Conservation (phyloP, 2,113 vertebrate genomes). For the Albula goreensis region DNA sequence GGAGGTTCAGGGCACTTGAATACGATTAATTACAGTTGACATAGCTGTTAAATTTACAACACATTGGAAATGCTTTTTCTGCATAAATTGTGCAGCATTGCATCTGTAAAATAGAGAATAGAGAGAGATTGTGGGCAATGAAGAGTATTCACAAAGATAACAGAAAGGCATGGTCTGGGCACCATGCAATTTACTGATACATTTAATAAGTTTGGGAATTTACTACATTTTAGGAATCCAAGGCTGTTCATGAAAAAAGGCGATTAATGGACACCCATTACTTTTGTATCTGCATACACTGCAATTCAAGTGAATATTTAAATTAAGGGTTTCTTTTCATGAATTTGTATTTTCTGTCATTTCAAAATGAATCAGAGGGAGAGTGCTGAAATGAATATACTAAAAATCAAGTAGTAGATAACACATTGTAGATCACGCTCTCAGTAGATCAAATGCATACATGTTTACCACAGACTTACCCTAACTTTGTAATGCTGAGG, state of each 20-base stretch:
- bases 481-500: constrained; percentile 21
- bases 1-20: neutral
- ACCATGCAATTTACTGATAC: neutral
- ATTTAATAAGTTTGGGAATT: neutral
- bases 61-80: neutral
- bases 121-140: too few relatives aligned
- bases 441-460: neutral
- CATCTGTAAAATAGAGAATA: neutral
- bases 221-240: too few relatives aligned
- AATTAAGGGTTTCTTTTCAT: too few relatives aligned
- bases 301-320: too few relatives aligned
- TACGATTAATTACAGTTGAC: neutral
- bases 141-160: neutral
- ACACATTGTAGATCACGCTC: neutral
- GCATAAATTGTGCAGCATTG: neutral
- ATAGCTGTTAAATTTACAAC: neutral
- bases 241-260: too few relatives aligned
- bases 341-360: too few relatives aligned
- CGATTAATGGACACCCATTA: too few relatives aligned
- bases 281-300: too few relatives aligned
- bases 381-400: too few relatives aligned
- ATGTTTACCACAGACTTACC: neutral
- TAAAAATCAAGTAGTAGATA: too few relatives aligned
- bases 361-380: too few relatives aligned
- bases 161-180: neutral